These are phyloP conservation scores for Scrobipalpa costella DNA, from an alignment of 2,888 invertebrate species.

Conservation along the genomic window DNA sequence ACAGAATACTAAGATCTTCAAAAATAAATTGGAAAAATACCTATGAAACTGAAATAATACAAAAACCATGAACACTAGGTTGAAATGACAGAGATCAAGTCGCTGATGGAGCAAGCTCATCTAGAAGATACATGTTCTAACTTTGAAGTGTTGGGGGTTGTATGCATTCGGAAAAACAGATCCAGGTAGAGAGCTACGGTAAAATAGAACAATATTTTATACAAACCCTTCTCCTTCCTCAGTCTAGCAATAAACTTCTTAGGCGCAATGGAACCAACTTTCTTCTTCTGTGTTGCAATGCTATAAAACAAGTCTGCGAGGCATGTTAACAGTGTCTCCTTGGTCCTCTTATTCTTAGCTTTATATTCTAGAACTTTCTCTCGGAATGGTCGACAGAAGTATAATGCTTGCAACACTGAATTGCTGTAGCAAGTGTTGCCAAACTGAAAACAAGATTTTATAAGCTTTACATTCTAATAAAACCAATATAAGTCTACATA, in stretches of 20 bases:
- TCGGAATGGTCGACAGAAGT: conserved; percentile 99
- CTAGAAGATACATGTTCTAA: no score
- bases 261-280: conserved; percentile 99
- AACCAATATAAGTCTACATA: no score
- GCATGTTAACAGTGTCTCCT: conserved; percentile 98
- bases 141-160: no score
- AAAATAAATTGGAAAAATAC: no score
- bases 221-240: conserved; percentile 96
- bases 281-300: conserved; percentile 99
- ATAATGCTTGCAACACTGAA: conserved; percentile 99
- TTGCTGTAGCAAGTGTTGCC: conserved; percentile 99
- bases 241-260: conserved; percentile 99
- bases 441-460: conserved; percentile 85
- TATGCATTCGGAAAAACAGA: no score
- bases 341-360: conserved; percentile 95
- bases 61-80: no score
- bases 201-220: no score
- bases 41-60: no score
- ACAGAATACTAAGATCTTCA: no score
- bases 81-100: no score
- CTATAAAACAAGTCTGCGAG: conserved; percentile 99
- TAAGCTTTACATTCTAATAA: neutral
- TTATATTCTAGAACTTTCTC: conserved; percentile 99
- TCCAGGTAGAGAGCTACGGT: no score
- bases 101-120: no score